These are phyloP conservation scores for Acleris laterana DNA, from an alignment of 2,888 invertebrate species.

Conservation along the genomic window DNA sequence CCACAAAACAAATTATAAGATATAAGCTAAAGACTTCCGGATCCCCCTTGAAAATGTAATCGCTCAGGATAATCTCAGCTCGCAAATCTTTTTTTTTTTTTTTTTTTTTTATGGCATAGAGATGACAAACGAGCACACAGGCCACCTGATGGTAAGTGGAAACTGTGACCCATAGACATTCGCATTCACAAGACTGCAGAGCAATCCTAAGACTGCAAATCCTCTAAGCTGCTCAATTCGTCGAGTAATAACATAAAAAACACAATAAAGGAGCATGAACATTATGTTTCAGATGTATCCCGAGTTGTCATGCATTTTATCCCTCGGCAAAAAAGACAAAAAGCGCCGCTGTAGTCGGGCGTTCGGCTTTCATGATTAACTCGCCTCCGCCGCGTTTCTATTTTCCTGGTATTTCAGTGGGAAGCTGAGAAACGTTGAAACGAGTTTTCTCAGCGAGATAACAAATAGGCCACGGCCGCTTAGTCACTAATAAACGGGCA, in stretches of 20 bases:
- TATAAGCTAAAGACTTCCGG: slow-evolving; percentile 7
- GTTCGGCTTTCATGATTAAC: slow-evolving; percentile 70
- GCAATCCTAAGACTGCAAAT: too few relatives aligned
- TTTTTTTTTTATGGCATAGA: too few relatives aligned
- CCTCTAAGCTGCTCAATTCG: slow-evolving; percentile 12
- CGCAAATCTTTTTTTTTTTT: too few relatives aligned
- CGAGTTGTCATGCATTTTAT: slow-evolving; percentile 47
- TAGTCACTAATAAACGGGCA: slow-evolving; percentile 66
- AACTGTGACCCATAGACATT: too few relatives aligned
- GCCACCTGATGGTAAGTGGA: too few relatives aligned
- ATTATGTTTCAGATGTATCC: slow-evolving; percentile 39
- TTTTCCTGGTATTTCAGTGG: slow-evolving; percentile 47
- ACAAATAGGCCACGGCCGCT: slow-evolving; percentile 69
- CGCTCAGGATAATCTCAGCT: slow-evolving; percentile 15
- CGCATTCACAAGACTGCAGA: too few relatives aligned
- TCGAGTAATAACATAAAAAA: slow-evolving; percentile 11
- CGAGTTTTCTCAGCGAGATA: slow-evolving; percentile 60
- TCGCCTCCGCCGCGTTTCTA: slow-evolving; percentile 51
- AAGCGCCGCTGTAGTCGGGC: slow-evolving; percentile 56
- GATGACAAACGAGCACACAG: too few relatives aligned
- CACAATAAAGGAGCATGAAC: slow-evolving; percentile 19
- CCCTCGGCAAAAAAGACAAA: slow-evolving; percentile 56
- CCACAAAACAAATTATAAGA: slow-evolving; percentile 5
- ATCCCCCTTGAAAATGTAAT: slow-evolving; percentile 19
- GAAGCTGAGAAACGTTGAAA: slow-evolving; percentile 34